phyloP scores from a whole-genome alignment of 1,140 invertebrate species.

The Parasteatoda tepidariorum region DNA sequence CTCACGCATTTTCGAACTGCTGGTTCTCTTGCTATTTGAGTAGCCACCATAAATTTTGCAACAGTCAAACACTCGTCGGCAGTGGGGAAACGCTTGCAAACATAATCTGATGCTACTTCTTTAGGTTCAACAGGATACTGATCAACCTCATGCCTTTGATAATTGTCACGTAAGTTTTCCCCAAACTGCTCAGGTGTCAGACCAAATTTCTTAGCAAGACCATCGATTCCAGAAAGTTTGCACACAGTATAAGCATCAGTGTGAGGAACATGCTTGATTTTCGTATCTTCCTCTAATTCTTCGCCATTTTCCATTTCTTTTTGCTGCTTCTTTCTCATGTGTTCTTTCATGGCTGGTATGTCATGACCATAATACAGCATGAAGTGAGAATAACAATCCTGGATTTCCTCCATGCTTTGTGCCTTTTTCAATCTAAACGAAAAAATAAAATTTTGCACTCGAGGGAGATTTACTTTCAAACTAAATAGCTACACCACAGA shows the following conservation, averaged over 20 bases:
- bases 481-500: no score
- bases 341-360: conserved; percentile 85
- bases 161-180: conserved; percentile 96
- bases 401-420: conserved; percentile 90
- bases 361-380: conserved; percentile 91
- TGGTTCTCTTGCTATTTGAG: conserved; percentile 92
- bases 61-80: conserved; percentile 87
- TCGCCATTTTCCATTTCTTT: conserved; percentile 63
- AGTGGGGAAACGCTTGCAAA: conserved; percentile 72
- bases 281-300: conserved; percentile 72
- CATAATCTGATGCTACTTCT: conserved; percentile 83
- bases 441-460: background rate
- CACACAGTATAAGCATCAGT: conserved; percentile 90
- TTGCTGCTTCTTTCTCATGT: conserved; percentile 64
- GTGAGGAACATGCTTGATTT: conserved; percentile 85
- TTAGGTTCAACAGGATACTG: conserved; percentile 85
- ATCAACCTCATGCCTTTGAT: conserved; percentile 96
- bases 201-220: conserved; percentile 91
- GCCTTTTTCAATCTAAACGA: conserved; percentile 72
- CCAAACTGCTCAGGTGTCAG: conserved; percentile 96
- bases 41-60: conserved; percentile 92
- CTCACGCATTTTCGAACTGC: conserved; percentile 86
- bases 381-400: conserved; percentile 94
- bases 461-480: no score
- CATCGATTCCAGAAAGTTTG: conserved; percentile 81